Percentiles rank a stretch among this genome's conserved stretches.
Conservation (phyloP, 1,140 invertebrate genomes). For the Scaptomyza montana region DNA sequence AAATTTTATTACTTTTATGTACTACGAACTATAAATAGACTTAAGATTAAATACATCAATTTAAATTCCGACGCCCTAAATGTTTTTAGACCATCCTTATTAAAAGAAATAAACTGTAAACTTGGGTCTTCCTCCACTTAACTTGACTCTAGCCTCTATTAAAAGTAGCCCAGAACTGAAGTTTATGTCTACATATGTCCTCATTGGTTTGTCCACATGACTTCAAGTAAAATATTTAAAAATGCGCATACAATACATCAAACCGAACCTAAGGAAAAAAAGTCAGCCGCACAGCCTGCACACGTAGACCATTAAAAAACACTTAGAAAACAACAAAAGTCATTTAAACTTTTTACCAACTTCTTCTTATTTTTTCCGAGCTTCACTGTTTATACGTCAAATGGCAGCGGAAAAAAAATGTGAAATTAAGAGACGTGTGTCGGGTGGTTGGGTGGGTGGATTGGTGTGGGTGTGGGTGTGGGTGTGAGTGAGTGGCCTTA, state of each 20-base stretch:
- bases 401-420: constrained; percentile 60
- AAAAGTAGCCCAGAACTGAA: background rate
- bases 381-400: constrained; percentile 37
- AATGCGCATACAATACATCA: constrained; percentile 51
- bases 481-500: constrained; percentile 38
- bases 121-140: background rate
- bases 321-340: constrained; percentile 83
- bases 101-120: too few relatives aligned
- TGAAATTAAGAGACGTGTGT: constrained; percentile 77
- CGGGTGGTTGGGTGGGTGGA: constrained; percentile 1
- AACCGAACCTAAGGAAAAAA: background rate
- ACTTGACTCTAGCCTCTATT: background rate
- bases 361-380: constrained; percentile 41
- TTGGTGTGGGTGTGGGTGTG: background rate
- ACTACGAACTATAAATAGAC: background rate
- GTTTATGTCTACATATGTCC: background rate
- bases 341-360: constrained; percentile 80
- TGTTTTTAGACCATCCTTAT: too few relatives aligned
- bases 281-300: constrained; percentile 50
- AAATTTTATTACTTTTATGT: background rate
- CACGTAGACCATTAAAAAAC: constrained; percentile 82
- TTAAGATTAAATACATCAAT: background rate
- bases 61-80: too few relatives aligned
- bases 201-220: constrained; percentile 11
- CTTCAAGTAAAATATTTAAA: constrained; percentile 40